Percentiles rank a stretch among this genome's conserved stretches.
Conservation (phyloP, 2,888 invertebrate genomes). For the Brenthis hecate region DNA sequence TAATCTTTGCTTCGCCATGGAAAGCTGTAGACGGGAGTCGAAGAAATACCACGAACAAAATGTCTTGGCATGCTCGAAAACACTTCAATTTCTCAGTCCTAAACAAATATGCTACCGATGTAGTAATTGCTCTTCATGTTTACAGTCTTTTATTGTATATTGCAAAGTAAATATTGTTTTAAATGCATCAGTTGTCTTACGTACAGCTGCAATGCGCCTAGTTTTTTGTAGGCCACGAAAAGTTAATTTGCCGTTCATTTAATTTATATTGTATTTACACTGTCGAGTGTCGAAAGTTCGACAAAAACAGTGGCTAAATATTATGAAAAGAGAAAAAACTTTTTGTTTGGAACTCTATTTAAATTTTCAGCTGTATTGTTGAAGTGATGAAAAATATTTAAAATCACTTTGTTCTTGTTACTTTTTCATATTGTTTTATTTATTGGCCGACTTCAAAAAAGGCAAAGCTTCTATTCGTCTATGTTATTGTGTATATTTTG, state of each 20-base stretch:
- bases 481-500: no score
- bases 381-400: constrained; percentile 16
- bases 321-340: constrained; percentile 28
- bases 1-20: constrained; percentile 21
- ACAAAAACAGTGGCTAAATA: constrained; percentile 29
- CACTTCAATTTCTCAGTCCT: constrained; percentile 80
- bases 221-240: constrained; percentile 53
- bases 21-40: constrained; percentile 43
- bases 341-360: constrained; percentile 22
- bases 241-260: constrained; percentile 75
- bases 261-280: constrained; percentile 55
- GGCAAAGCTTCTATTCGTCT: not conserved
- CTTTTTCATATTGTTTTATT: constrained; percentile 1
- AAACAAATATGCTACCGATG: constrained; percentile 79
- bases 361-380: constrained; percentile 14
- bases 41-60: constrained; percentile 69
- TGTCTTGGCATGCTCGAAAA: constrained; percentile 75
- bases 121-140: constrained; percentile 79
- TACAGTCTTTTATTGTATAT: constrained; percentile 81
- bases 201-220: constrained; percentile 64
- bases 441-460: not conserved
- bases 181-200: constrained; percentile 76
- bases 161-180: constrained; percentile 77
- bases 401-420: constrained; percentile 9
- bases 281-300: constrained; percentile 34